phyloP scores from a whole-genome alignment of 2,888 invertebrate species.

The Boloria selene region DNA sequence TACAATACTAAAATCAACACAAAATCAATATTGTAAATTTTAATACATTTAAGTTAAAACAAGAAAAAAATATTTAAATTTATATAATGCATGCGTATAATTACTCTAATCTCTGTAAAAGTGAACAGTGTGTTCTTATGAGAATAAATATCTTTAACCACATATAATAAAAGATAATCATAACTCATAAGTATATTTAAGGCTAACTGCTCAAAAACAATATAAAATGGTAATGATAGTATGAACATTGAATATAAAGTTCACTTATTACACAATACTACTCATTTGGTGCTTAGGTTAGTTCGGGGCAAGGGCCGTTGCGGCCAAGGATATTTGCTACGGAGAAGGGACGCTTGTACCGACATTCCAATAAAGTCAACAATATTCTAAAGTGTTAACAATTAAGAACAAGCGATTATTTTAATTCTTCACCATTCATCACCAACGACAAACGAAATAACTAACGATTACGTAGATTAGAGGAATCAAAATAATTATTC shows the following conservation, averaged over 20 bases:
- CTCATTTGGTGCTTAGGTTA: conserved; percentile 35
- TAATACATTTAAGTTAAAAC: too few species aligned
- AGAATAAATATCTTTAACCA: too few species aligned
- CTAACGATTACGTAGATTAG: too few species aligned
- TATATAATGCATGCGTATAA: too few species aligned
- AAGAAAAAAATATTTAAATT: too few species aligned
- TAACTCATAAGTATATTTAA: too few species aligned
- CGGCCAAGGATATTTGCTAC: conserved; percentile 45
- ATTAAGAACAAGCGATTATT: conserved; percentile 6
- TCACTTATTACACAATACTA: conserved; percentile 27
- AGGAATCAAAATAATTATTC: not conserved
- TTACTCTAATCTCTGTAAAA: too few species aligned
- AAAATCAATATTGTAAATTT: too few species aligned
- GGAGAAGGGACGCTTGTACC: conserved; percentile 41
- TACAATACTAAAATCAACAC: too few species aligned
- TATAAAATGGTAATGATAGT: conserved; percentile 5
- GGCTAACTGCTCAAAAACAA: not conserved
- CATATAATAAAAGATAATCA: too few species aligned
- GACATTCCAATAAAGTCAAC: conserved; percentile 30
- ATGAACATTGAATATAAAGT: conserved; percentile 10
- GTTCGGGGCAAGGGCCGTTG: conserved; percentile 44
- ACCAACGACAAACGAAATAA: too few species aligned
- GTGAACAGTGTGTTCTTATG: too few species aligned
- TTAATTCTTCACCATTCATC: not conserved
- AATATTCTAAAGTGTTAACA: conserved; percentile 14